Conservation (phyloP, 2,888 invertebrate species). For the Minunthozetes semirufus region DNA sequence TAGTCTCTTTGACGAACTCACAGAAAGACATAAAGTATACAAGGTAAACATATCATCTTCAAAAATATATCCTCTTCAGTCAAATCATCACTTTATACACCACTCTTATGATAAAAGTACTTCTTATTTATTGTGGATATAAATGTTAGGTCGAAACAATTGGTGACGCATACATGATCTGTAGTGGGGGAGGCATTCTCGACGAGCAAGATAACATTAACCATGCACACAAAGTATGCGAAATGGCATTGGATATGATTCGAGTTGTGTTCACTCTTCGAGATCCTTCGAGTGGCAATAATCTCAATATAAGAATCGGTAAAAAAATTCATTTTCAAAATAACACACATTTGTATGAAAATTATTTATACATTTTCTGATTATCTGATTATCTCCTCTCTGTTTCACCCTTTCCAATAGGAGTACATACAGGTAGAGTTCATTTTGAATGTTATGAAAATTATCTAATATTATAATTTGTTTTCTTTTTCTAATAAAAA, state of each 20-base stretch:
- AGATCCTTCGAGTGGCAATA: constrained; percentile 75
- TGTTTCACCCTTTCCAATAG: no score
- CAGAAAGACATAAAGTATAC: constrained; percentile 85
- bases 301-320: constrained; percentile 50
- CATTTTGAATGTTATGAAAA: no score
- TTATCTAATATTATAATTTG: no score
- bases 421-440: no score
- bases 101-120: no score
- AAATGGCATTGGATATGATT: constrained; percentile 95
- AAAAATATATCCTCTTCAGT: no score
- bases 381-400: background rate
- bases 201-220: constrained; percentile 73
- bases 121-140: no score
- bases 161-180: constrained; percentile 97
- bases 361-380: background rate
- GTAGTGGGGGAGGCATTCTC: constrained; percentile 65
- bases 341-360: background rate
- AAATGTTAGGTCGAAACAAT: constrained; percentile 79
- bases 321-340: background rate
- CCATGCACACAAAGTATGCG: constrained; percentile 84
- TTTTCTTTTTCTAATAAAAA: no score
- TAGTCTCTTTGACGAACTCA: constrained; percentile 89
- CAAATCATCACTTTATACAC: no score
- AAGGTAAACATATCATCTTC: no score
- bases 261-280: constrained; percentile 83